A percentile compares a stretch with the other conserved stretches of the same genome.
Conservation (phyloP, 2,113 vertebrate species). For the Erythrocebus patas region DNA sequence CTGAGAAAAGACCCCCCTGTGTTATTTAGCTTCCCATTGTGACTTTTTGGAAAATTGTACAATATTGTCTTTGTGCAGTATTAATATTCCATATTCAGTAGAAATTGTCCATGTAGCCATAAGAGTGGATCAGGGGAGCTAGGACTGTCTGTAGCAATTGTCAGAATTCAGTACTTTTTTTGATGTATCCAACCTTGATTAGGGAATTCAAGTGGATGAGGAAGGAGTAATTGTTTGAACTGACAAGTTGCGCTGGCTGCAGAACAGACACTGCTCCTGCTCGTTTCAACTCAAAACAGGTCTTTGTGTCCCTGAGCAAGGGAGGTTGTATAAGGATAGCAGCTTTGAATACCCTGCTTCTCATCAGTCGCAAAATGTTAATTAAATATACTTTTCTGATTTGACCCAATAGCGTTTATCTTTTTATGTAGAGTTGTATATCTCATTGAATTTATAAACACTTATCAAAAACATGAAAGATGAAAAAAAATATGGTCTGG, state of each 20-base stretch:
- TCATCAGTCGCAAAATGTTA: constrained; percentile 8
- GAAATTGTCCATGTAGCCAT: not conserved
- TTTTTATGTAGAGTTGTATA: not conserved
- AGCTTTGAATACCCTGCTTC: not conserved
- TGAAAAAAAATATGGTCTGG: not conserved
- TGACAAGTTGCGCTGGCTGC: not conserved
- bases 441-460: not conserved
- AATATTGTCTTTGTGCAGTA: not conserved
- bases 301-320: not conserved
- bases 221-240: not conserved
- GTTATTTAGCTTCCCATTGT: not conserved
- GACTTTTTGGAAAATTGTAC: not conserved
- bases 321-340: not conserved
- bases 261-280: not conserved
- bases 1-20: not conserved
- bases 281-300: not conserved
- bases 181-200: not conserved
- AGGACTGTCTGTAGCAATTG: not conserved
- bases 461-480: not conserved
- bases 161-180: not conserved
- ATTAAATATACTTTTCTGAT: constrained; percentile 7
- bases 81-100: not conserved
- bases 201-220: not conserved
- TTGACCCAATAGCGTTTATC: not conserved
- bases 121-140: not conserved